These are phyloP conservation scores for Aviceda subcristata DNA, from an alignment of 2,113 vertebrate genomes.

Conservation along the genomic window DNA sequence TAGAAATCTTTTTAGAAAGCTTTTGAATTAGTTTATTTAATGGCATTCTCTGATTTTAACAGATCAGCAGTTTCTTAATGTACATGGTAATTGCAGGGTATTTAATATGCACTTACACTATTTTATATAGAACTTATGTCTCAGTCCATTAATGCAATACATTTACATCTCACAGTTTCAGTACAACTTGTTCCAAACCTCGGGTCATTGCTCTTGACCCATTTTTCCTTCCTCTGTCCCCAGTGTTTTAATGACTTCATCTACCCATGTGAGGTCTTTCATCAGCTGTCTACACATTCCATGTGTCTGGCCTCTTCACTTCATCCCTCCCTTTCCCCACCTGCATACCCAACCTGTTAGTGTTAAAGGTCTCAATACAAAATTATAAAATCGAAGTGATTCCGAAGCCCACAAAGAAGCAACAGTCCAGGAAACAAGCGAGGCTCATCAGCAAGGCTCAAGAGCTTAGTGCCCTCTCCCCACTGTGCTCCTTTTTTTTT, in stretches of 20 bases:
- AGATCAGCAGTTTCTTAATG: not conserved
- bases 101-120: not conserved
- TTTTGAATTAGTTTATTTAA: not conserved
- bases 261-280: not conserved
- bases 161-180: not conserved
- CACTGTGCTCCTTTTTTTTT: not conserved
- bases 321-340: not conserved
- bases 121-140: not conserved
- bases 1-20: not conserved
- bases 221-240: not conserved
- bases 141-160: accelerated
- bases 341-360: not conserved
- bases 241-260: not conserved
- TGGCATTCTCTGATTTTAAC: not conserved
- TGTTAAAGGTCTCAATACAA: not conserved
- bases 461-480: not conserved
- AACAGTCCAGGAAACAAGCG: not conserved
- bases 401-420: not conserved
- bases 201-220: not conserved
- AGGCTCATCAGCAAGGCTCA: not conserved
- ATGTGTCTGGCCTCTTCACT: not conserved
- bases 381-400: not conserved
- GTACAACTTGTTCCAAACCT: not conserved
- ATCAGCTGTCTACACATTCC: not conserved
- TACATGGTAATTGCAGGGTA: not conserved